A percentile compares a stretch with the other conserved stretches of the same genome.
These are phyloP conservation scores for Drosophila subquinaria DNA, from an alignment of 2,888 invertebrate genomes.

Conservation along the genomic window DNA sequence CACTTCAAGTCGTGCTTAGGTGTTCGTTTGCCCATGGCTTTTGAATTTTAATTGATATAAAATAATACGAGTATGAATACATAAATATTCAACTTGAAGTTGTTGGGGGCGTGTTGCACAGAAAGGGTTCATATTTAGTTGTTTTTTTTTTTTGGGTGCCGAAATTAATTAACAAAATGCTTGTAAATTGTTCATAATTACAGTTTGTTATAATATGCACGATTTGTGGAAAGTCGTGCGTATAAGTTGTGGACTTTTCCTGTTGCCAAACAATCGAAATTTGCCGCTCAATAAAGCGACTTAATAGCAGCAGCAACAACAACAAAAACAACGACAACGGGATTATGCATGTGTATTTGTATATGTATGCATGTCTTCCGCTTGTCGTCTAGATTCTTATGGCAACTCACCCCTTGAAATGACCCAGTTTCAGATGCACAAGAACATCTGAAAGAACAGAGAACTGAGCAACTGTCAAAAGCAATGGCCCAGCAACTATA, in stretches of 20 bases:
- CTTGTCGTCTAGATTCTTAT: conserved; percentile 29
- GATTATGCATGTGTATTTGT: conserved; percentile 7
- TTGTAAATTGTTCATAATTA: conserved; percentile 74
- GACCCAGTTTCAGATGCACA: conserved; percentile 53
- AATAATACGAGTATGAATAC: conserved; percentile 45
- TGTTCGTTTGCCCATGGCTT: conserved; percentile 25
- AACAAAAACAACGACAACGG: conserved; percentile 5
- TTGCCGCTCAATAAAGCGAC: conserved; percentile 77
- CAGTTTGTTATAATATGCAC: conserved; percentile 44
- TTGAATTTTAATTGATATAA: conserved; percentile 67
- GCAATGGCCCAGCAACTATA: conserved; percentile 22
- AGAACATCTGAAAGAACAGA: conserved; percentile 40
- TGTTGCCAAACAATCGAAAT: conserved; percentile 63
- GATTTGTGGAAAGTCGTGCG: conserved; percentile 62
- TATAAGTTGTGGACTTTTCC: conserved; percentile 43
- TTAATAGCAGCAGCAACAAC: conserved; percentile 58
- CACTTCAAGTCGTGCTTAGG: conserved; percentile 60
- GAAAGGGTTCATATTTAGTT: conserved; percentile 44
- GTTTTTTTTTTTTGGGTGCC: conserved; percentile 30
- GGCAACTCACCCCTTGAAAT: conserved; percentile 47
- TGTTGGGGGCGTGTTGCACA: conserved; percentile 38
- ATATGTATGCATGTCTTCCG: conserved; percentile 54
- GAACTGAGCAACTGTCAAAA: conserved; percentile 52
- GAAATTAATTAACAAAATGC: conserved; percentile 80
- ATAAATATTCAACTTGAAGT: conserved; percentile 22